phyloP scores from a whole-genome alignment of 2,797 vertebrate species.

The Dermochelys coriacea region DNA sequence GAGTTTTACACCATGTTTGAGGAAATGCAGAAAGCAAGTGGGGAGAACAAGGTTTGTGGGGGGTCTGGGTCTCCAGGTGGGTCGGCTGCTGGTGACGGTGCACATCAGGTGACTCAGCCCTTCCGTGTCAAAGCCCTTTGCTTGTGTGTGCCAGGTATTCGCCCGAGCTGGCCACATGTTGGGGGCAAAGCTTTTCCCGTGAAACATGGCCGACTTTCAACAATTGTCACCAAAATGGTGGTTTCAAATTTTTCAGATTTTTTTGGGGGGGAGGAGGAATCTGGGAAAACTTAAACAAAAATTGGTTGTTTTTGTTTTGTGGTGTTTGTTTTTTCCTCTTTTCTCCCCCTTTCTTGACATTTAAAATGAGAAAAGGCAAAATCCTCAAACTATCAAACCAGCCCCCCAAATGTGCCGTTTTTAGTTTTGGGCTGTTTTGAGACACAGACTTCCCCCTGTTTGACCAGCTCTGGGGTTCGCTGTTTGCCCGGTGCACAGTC shows the following conservation, averaged over 20 bases:
- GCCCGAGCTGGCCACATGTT: neutral
- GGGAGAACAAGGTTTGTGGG: conserved; percentile 88
- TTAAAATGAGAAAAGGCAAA: neutral
- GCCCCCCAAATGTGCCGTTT: neutral
- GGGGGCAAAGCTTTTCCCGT: neutral
- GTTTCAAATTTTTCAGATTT: neutral
- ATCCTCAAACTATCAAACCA: neutral
- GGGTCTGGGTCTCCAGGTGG: neutral
- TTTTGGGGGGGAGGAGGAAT: neutral
- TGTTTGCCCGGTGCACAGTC: too few relatives aligned
- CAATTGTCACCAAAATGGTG: neutral
- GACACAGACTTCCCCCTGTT: neutral
- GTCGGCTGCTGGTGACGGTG: neutral
- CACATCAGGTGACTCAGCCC: neutral
- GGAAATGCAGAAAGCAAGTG: conserved; percentile 93
- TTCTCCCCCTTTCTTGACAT: neutral
- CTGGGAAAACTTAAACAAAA: neutral
- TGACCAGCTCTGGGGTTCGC: too few relatives aligned
- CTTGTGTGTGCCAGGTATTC: neutral
- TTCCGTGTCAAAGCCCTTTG: too few relatives aligned
- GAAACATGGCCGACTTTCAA: neutral
- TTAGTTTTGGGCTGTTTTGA: neutral
- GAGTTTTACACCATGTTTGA: conserved; percentile 95
- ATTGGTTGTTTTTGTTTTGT: neutral
- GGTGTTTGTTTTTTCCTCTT: neutral